Conservation (phyloP, 53 echinoderm and acorn worm genomes). For the Echinometra lucunter region DNA sequence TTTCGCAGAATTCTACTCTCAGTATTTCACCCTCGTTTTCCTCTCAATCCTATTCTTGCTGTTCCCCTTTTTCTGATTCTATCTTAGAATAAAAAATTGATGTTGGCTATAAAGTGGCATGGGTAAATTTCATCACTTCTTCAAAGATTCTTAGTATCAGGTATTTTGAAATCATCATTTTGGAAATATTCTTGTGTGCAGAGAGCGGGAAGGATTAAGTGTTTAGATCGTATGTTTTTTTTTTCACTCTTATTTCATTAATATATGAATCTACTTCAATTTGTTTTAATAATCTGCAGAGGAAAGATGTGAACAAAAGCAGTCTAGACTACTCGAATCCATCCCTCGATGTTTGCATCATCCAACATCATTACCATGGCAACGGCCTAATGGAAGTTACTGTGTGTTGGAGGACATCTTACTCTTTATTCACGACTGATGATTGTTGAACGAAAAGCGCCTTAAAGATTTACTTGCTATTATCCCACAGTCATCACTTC, state of each 20-base stretch:
- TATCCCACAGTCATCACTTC: not conserved
- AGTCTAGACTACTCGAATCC: not conserved
- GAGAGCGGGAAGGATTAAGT: too few species aligned
- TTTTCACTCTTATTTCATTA: not conserved
- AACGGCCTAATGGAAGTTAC: not conserved
- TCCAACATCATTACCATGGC: not conserved
- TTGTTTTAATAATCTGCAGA: not conserved
- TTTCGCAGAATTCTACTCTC: too few species aligned
- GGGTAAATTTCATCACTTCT: not conserved
- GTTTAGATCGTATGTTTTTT: not conserved
- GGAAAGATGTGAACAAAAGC: constrained; percentile 10
- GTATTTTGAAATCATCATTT: too few species aligned
- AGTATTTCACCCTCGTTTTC: too few species aligned
- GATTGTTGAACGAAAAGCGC: constrained; percentile 8
- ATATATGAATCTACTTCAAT: not conserved
- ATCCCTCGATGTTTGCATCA: not conserved
- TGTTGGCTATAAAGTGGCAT: too few species aligned
- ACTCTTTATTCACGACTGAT: not conserved
- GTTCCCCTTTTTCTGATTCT: too few species aligned
- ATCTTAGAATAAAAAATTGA: too few species aligned
- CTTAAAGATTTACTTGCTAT: not conserved
- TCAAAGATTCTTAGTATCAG: not conserved
- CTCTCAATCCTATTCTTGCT: too few species aligned
- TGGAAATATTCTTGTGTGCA: too few species aligned
- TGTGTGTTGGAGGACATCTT: not conserved